Evolutionary conservation across 2,797 vertebrate genomes (phyloP).

Genomic region (Acrossocheilus wenchowensis): DNA sequence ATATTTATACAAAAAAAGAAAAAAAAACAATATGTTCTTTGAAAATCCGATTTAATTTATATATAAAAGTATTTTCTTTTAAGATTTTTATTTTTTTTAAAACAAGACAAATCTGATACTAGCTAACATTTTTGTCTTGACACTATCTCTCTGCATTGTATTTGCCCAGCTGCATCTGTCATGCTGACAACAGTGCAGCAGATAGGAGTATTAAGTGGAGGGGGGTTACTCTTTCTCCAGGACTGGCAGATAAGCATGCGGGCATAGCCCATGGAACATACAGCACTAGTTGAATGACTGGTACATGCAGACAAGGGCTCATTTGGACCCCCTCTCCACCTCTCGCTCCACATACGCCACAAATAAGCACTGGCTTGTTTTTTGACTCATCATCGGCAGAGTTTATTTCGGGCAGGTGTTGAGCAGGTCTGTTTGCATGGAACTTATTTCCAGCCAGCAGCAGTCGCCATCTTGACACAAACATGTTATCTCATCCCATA

Average conservation of each 20-base stretch:
- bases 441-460: constrained; percentile 38
- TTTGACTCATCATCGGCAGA: constrained; percentile 67
- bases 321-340: constrained; percentile 64
- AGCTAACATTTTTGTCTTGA: constrained; percentile 41
- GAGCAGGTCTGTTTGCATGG: constrained; percentile 65
- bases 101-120: not conserved
- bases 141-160: constrained; percentile 46
- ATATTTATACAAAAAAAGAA: too few relatives aligned
- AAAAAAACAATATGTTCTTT: too few relatives aligned
- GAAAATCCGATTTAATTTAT: too few relatives aligned
- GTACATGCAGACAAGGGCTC: constrained; percentile 71
- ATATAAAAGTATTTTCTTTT: not conserved
- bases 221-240: not conserved
- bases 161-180: constrained; percentile 40
- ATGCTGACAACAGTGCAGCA: constrained; percentile 33
- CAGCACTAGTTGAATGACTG: constrained; percentile 74
- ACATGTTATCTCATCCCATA: constrained; percentile 8
- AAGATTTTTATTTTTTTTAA: not conserved
- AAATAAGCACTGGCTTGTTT: constrained; percentile 67
- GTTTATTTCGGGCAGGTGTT: constrained; percentile 76
- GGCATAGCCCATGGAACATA: constrained; percentile 58
- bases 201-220: constrained; percentile 33
- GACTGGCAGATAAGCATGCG: constrained; percentile 47
- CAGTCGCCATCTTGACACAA: constrained; percentile 37
- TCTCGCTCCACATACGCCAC: constrained; percentile 60